Conservation (phyloP, 2,797 vertebrate genomes). For the Sebastes steindachneri region DNA sequence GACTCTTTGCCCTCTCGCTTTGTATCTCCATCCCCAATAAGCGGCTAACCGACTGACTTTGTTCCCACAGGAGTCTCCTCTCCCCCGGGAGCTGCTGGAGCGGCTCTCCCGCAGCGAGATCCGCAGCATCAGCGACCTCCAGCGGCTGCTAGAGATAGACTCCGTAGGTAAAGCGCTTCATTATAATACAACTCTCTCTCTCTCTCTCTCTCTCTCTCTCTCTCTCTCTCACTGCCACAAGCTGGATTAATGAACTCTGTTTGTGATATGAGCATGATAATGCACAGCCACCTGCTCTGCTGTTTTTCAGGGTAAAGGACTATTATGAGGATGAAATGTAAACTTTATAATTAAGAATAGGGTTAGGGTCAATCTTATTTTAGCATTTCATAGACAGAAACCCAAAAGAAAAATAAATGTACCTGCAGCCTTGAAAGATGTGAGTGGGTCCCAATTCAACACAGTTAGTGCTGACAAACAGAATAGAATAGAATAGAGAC, state of each 20-base stretch:
- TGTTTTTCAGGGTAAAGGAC: no score
- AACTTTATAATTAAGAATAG: no score
- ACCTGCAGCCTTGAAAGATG: no score
- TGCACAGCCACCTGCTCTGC: no score
- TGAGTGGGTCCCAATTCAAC: no score
- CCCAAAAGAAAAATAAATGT: no score
- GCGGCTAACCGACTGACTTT: background rate
- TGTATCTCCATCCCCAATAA: background rate
- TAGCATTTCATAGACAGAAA: no score
- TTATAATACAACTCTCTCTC: conserved; percentile 10
- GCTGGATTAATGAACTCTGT: no score
- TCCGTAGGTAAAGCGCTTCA: conserved; percentile 93
- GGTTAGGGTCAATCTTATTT: no score
- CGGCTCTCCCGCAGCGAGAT: conserved; percentile 93
- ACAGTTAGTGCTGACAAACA: background rate
- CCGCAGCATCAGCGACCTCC: conserved; percentile 96
- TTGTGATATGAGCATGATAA: background rate
- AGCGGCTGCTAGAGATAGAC: conserved; percentile 96
- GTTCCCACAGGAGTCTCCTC: conserved; percentile 87
- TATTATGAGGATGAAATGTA: no score
- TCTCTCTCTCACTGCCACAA: background rate
- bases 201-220: background rate
- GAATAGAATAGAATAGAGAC: no score
- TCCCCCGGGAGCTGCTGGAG: conserved; percentile 93
- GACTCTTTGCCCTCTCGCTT: background rate